Conservation (phyloP, 2,888 invertebrate genomes). For the Osedax fenrisi region DNA sequence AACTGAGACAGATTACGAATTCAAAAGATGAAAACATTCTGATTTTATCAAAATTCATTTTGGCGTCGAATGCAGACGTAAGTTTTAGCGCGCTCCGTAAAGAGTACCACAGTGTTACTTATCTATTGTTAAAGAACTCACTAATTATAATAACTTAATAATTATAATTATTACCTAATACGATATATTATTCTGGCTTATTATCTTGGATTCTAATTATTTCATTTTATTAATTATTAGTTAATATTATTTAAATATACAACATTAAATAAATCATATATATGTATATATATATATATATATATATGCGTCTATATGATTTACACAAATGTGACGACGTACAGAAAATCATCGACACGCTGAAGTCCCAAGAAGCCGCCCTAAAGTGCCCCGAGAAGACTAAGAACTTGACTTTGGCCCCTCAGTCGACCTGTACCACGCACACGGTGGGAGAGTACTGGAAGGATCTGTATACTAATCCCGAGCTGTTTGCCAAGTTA, state of each 20-base stretch:
- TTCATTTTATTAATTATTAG: too few relatives aligned
- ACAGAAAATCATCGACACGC: slow-evolving; percentile 46
- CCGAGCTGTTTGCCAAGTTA: slow-evolving; percentile 38
- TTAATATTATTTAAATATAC: too few relatives aligned
- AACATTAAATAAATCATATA: too few relatives aligned
- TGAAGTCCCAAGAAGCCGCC: slow-evolving; percentile 44
- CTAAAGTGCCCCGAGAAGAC: slow-evolving; percentile 40
- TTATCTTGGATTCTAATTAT: too few relatives aligned
- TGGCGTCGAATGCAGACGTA: slow-evolving; percentile 45
- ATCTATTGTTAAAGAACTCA: too few relatives aligned
- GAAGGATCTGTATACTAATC: slow-evolving; percentile 42
- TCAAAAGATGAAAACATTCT: slow-evolving; percentile 43
- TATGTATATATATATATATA: background rate
- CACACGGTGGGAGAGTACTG: slow-evolving; percentile 38
- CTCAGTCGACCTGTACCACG: slow-evolving; percentile 41
- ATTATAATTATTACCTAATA: too few relatives aligned
- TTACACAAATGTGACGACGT: slow-evolving; percentile 14
- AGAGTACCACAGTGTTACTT: too few relatives aligned
- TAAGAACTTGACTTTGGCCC: slow-evolving; percentile 40
- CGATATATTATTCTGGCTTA: too few relatives aligned
- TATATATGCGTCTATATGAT: background rate
- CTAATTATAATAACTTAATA: too few relatives aligned
- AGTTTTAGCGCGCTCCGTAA: too few relatives aligned
- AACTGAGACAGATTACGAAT: slow-evolving; percentile 42
- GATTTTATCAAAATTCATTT: slow-evolving; percentile 43